Base-by-base conservation (phyloP, 2,888 invertebrate genomes). In the Cryptocheilus praepositus region DNA sequence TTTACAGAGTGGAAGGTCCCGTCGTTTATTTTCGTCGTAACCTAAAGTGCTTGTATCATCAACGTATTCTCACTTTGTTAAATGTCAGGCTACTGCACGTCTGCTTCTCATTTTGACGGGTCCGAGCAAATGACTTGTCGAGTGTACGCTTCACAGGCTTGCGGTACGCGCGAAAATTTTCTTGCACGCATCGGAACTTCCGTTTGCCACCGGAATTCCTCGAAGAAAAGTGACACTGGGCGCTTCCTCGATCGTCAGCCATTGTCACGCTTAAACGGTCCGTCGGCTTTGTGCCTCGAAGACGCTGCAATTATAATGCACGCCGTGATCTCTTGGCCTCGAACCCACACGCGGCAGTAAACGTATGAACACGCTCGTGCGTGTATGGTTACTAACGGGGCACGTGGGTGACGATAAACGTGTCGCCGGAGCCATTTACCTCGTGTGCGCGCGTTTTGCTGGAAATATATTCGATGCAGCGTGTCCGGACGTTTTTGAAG, bases 381-480 rank as follows among this genome's bases (percentile, higher is more conserved):
- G 15, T 11, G 52, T 16, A 49, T 36, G 52, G 36, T 19, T 21
- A 52, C 19, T 19, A 56, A 45, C 52, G 61, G 43, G 56, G 36
- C 36, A 36, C 36, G 36, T 36, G 36, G 36, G 36, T 36, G 36
- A 36, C 36, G 36, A 36, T 36, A 36, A 36, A 36, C 36, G 36
- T 36, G 36, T 36, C 36, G 36, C 36, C 36, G 36, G 36, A 36
- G 36, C 36, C 36, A 36, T 36, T 36, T 36, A 36, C 36, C 36
- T 36, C 62, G 62, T 28, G 54, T 60, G 58, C 54, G 57, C 57
- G 49, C 55, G 51, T 57, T 45, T 60, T 57, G 61, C 66, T 80
- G 68, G 71, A 71, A 80, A 77, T 72, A 73, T 80, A 79, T 75
- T 79, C 71, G 79, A 77, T 70, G 77, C 77, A 70, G 68, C 71